Base-by-base conservation (phyloP, 2,797 vertebrate species). In the Premnoplex brunnescens region DNA sequence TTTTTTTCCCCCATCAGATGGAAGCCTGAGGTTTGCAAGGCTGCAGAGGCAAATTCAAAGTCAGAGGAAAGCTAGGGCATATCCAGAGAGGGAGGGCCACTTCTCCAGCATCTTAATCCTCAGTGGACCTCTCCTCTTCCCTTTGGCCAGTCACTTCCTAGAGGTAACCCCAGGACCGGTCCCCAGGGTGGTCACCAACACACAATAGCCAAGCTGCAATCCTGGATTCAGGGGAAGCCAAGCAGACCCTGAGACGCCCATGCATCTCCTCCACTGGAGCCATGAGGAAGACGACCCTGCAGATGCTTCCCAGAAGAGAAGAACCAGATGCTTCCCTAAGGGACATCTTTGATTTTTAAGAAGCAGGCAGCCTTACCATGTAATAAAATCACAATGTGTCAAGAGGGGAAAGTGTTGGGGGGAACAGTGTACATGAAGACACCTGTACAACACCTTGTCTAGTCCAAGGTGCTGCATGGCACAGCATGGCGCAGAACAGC, bases 131-230 rank as follows among this genome's bases (percentile, higher is more conserved):
- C 28, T 73, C 13, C 43, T 80, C 48, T 60, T 84, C 41, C 48
- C 39, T 80, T 60, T n/a, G 30, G 52, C 24, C 1, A 0, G 41
- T 72, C 37, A 37, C 18, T 77, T 75, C 56, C 41, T 37, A 64
- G 62, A 1, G 0, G 27, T 59, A 60, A 59, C 6, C 11, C 15
- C 63, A 64, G n/a, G 23, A 85, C 9, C 0, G 0, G 24, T 55
- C 7, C 23, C 48, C 46, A 71, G 30, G 8, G 24, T 58, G 39
- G 28, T 15, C 23, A 49, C 43, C 62, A 43, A 58, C 2, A 2
- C 2, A 1, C 36, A 60, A 27, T 3, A 69, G 34, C 34, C 0
- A 1, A 52, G 24, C 28, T 54, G 22, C 36, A 68, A 51, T 43
- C 67, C 51, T 1, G 2, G n/a, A 14, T 18, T 15, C 1, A 0